A percentile compares a stretch with the other conserved stretches of the same genome.
Evolutionary conservation across 2,113 vertebrate genomes (phyloP).

Genomic region (Telmatochromis sp.): DNA sequence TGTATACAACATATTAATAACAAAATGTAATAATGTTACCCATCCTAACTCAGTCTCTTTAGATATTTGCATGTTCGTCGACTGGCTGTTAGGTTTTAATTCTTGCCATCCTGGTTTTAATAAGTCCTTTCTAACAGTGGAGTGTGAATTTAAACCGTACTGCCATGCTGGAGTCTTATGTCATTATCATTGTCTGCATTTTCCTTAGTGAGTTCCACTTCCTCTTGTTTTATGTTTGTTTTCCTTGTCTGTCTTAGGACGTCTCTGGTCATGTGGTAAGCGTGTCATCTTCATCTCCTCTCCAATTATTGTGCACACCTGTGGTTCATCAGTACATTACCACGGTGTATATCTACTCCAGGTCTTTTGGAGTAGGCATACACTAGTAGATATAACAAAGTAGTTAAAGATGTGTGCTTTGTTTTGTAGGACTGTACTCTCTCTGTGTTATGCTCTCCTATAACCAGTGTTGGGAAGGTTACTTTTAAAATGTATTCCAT

Average conservation of each 20-base stretch:
- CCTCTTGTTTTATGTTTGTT: not conserved
- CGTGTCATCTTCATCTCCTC: not conserved
- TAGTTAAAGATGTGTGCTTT: not conserved
- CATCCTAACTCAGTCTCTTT: no score
- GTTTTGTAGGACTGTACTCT: not conserved
- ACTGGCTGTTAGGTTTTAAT: not conserved
- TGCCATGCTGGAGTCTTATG: not conserved
- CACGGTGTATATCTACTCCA: rapidly evolving
- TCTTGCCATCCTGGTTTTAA: not conserved
- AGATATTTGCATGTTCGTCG: not conserved
- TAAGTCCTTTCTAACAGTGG: not conserved
- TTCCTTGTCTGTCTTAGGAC: not conserved
- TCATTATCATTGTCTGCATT: not conserved
- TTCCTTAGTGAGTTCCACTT: not conserved
- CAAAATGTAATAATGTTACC: not conserved
- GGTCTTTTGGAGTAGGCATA: not conserved
- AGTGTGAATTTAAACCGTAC: rapidly evolving
- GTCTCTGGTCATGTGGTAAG: not conserved
- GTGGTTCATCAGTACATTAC: not conserved
- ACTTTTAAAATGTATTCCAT: no score
- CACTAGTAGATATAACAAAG: not conserved
- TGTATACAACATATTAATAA: not conserved
- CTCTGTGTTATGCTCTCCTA: rapidly evolving
- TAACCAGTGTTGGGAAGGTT: not conserved
- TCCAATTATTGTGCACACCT: not conserved